Conservation (phyloP, 2,797 vertebrate species). For the Malacoctenus gilli region DNA sequence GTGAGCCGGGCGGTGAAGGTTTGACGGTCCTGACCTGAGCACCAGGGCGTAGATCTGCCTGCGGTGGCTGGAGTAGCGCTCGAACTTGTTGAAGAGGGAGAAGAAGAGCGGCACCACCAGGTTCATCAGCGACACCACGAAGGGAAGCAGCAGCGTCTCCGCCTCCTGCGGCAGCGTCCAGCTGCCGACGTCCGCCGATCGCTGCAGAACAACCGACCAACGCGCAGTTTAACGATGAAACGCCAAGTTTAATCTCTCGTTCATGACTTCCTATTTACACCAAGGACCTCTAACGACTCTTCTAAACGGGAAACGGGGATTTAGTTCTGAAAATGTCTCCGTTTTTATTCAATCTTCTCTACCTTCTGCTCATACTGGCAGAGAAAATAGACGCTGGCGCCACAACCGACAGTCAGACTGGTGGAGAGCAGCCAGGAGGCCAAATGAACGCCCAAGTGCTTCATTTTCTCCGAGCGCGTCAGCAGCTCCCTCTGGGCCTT, state of each 20-base stretch:
- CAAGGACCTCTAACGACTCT: too few relatives aligned
- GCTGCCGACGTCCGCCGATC: slow-evolving; percentile 1
- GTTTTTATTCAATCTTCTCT: slow-evolving; percentile 8
- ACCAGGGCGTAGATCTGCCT: slow-evolving; percentile 86
- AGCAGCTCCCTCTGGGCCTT: slow-evolving; percentile 64
- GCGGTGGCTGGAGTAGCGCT: slow-evolving; percentile 85
- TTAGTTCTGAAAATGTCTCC: neutral
- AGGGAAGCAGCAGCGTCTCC: slow-evolving; percentile 86
- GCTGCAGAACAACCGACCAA: slow-evolving; percentile 41
- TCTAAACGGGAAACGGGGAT: slow-evolving; percentile 2
- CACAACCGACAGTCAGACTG: slow-evolving; percentile 79
- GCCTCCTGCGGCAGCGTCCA: slow-evolving; percentile 76
- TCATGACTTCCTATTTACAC: too few relatives aligned
- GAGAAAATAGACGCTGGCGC: slow-evolving; percentile 84
- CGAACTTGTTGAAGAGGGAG: slow-evolving; percentile 87
- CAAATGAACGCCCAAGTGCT: slow-evolving; percentile 72
- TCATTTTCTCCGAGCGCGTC: slow-evolving; percentile 71
- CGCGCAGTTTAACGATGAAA: neutral
- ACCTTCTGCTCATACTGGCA: slow-evolving; percentile 66
- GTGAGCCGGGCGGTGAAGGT: too few relatives aligned
- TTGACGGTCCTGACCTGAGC: slow-evolving; percentile 79
- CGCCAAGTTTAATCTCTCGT: neutral
- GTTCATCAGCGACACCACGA: slow-evolving; percentile 88
- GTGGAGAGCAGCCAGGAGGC: slow-evolving; percentile 85
- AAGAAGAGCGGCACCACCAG: slow-evolving; percentile 87